Evolutionary conservation across 2,888 invertebrate genomes (phyloP).

Genomic region (Cinara cedri): DNA sequence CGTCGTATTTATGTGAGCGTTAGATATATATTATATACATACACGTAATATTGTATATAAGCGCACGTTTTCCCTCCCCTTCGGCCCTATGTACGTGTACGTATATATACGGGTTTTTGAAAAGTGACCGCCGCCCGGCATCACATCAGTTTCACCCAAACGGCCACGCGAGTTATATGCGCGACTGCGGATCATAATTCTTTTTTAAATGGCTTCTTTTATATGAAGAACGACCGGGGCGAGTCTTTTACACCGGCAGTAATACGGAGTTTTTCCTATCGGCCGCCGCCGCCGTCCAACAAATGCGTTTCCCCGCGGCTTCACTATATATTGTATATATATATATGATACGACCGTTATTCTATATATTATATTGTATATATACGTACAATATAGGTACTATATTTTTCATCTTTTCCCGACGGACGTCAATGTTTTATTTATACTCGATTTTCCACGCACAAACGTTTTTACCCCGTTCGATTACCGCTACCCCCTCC

Average conservation of each 20-base stretch:
- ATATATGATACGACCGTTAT: too few relatives aligned
- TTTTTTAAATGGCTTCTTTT: constrained; percentile 57
- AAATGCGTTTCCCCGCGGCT: constrained; percentile 21
- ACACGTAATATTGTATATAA: neutral
- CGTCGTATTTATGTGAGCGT: too few relatives aligned
- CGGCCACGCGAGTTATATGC: constrained; percentile 52
- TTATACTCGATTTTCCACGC: constrained; percentile 55
- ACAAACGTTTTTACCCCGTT: constrained; percentile 41
- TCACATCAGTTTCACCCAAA: constrained; percentile 55
- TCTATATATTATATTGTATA: too few relatives aligned
- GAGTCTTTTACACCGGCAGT: constrained; percentile 44
- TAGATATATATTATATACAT: constrained; percentile 1
- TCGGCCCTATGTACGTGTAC: too few relatives aligned
- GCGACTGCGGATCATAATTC: constrained; percentile 56
- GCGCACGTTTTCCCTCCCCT: constrained; percentile 3
- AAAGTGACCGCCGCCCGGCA: constrained; percentile 40
- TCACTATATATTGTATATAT: too few relatives aligned
- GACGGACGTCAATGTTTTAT: constrained; percentile 49
- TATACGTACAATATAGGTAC: too few relatives aligned
- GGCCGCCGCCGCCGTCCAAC: constrained; percentile 24
- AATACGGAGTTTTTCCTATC: constrained; percentile 35
- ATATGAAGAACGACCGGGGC: constrained; percentile 51
- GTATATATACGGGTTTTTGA: too few relatives aligned
- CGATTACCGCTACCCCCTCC: neutral
- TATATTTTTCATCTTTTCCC: constrained; percentile 28